Base-by-base conservation (phyloP, 53 echinoderm and acorn worm genomes). In the Paracentrotus lividus region DNA sequence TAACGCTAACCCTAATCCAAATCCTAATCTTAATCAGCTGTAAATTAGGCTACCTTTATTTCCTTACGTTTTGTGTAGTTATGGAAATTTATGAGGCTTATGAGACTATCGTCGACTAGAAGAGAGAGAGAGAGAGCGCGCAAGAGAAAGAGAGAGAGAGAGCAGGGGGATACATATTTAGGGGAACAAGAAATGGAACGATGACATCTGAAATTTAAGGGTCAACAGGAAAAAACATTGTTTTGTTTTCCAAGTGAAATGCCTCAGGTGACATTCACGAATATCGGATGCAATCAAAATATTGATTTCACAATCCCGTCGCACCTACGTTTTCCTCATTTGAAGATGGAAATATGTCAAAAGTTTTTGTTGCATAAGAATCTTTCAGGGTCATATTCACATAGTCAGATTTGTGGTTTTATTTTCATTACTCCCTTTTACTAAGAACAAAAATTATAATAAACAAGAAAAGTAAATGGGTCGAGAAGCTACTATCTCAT, bases 231-330 rank as follows among this genome's bases (percentile, higher is more conserved):
- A 27, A n/a, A 18, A 36, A 40, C 21, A 40, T 72, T 40, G 5
- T 18, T 15, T 72, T 20, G 40, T 72, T 72, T 38, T 72, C 36
- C 18, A 40, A 40, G 72, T 40, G 72, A 72, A 72, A 36, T 72
- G 72, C 72, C 72, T 72, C 72, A 1, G 72, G 72, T 72, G 20
- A 20, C 5, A 36, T 72, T 72, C 40, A 38, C 40, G 40, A 20
- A 72, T 72, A 72, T 72, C 18, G 72, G 38, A 72, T 38, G 72
- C 72, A 72, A 72, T 72, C 72, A 72, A 72, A 72, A 72, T 72
- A 72, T 72, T 72, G 72, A 72, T 72, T 72, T 20, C 72, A 40
- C 36, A 36, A 38, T 72, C 40, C 72, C 40, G 36, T 40, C 7
- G 64, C 36, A 72, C 72, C 16, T 72, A 72, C 5, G 36, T 38